Percentiles rank a stretch among this genome's conserved stretches.
These are phyloP conservation scores for Coluber constrictor DNA, from an alignment of 2,797 vertebrate species.

Conservation along the genomic window DNA sequence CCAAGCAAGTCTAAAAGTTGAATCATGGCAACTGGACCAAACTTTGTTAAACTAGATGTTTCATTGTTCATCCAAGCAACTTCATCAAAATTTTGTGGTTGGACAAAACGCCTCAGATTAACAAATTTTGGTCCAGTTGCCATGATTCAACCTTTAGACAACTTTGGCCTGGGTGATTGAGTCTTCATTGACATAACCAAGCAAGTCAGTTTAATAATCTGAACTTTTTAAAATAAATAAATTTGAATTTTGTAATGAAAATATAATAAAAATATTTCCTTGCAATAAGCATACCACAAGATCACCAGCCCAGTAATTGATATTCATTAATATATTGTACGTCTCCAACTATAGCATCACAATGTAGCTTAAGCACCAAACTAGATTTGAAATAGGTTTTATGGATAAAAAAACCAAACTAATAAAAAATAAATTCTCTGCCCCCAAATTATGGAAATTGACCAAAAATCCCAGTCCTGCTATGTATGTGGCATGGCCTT, in stretches of 20 bases:
- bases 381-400: not conserved
- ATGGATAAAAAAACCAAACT: not conserved
- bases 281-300: not conserved
- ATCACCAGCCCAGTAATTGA: not conserved
- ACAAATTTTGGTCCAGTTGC: not conserved
- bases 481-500: not conserved
- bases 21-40: not conserved
- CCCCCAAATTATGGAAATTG: not conserved
- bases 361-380: not conserved
- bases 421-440: not conserved
- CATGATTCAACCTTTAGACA: not conserved
- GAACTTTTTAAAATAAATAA: not conserved
- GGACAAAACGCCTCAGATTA: not conserved
- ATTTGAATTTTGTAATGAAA: not conserved
- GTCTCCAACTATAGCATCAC: not conserved
- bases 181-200: not conserved
- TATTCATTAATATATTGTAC: not conserved
- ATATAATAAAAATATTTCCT: not conserved
- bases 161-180: not conserved
- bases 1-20: not conserved
- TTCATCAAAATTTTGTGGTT: not conserved
- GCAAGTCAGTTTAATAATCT: not conserved
- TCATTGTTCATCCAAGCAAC: not conserved
- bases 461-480: not conserved
- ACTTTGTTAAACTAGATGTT: not conserved